Evolutionary conservation across 2,888 invertebrate species (phyloP), one percentile per base, ranked within the genome.

Genomic region (Dynastes hyllus): DNA sequence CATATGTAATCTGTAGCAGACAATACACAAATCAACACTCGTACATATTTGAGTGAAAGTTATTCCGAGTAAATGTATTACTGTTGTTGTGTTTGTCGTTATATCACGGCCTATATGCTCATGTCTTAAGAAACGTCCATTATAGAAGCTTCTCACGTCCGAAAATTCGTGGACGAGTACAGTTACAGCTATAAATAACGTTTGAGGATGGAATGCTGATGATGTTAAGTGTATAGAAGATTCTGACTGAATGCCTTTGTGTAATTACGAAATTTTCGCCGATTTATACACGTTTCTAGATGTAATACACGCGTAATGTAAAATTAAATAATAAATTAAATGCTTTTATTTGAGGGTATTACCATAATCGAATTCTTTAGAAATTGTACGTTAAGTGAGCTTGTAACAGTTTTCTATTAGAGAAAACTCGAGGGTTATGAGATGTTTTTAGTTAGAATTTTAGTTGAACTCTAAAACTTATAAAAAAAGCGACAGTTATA

Each of bases 141-240:
- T 75, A 63, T 13, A 22, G 13, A 75, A 75, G 27, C 73, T 61
- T 61, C 73, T 75, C 73, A 75, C 73, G 73, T 75, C 37, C 45
- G 73, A 75, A 9, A 22, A 63, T 61, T 75, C 40, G 45, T 63
- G 50, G 6, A 27, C 61, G 13, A 13, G 53, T 69, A 69, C 69
- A 69, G 69, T 51, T 29, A 53, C 69, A 13, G 27, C 29, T 51
- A 53, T 69, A 69, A 69, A 69, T 69, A 69, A 69, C 51, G 51
- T 11, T 40, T 11, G 51, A 22, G 51, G 5, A 5, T 27, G 29
- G 69, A 69, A 69, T 69, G 51, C 69, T 69, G 69, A 69, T 69
- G 69, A 69, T 69, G 9, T 63, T 63, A 32, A 3, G 13, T 29
- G 63, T 45, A 5, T 13, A 6, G 63, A 63, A 32, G 22, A 58